Percentiles rank a stretch among this genome's conserved stretches.
phyloP scores from a whole-genome alignment of 2,888 invertebrate genomes.

The Poecilus cupreus region DNA sequence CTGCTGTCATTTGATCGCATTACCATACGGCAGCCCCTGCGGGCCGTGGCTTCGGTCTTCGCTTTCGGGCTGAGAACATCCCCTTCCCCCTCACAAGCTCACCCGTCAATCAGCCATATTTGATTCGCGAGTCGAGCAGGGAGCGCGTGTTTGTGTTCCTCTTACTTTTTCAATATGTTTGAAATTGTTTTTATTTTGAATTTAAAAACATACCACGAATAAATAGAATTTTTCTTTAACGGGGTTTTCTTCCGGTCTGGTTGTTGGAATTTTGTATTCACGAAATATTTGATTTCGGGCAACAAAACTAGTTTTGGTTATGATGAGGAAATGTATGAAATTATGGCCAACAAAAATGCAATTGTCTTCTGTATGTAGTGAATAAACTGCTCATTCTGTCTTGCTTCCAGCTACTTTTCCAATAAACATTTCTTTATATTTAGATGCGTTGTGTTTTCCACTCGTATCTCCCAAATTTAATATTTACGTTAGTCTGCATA shows the following conservation, averaged over 20 bases:
- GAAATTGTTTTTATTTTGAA: constrained; percentile 73
- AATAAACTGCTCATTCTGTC: background rate
- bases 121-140: constrained; percentile 13
- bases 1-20: constrained; percentile 65
- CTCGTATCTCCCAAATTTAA: background rate
- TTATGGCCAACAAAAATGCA: background rate
- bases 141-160: constrained; percentile 19
- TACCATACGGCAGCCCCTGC: constrained; percentile 66
- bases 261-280: background rate
- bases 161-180: constrained; percentile 71
- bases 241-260: constrained; percentile 19
- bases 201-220: constrained; percentile 68
- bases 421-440: background rate
- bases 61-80: background rate
- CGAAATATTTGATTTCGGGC: constrained; percentile 14
- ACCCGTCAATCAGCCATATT: constrained; percentile 66
- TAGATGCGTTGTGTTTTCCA: background rate
- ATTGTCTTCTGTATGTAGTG: background rate
- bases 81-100: constrained; percentile 63
- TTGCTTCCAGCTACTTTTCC: background rate
- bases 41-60: background rate
- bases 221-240: constrained; percentile 22
- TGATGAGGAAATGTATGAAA: background rate
- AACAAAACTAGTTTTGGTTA: background rate
- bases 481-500: no score